Conservation (phyloP, 2,888 invertebrate species). For the Melangyna quadrimaculata region DNA sequence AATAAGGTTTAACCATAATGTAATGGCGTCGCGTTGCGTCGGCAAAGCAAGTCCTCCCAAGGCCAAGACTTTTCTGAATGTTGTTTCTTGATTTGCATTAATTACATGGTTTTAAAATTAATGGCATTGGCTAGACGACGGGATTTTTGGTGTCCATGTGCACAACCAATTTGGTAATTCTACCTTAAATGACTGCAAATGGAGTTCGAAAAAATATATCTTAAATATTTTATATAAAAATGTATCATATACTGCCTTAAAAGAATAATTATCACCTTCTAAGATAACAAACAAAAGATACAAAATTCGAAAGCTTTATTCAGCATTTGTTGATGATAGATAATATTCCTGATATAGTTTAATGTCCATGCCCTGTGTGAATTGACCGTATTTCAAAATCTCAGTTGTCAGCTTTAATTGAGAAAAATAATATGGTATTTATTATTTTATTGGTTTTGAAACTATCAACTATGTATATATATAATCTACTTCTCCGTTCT, state of each 20-base stretch:
- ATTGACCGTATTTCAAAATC: no score
- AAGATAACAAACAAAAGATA: background rate
- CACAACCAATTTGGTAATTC: background rate
- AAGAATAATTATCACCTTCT: background rate
- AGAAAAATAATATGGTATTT: no score
- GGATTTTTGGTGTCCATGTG: background rate
- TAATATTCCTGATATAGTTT: no score
- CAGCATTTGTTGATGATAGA: no score
- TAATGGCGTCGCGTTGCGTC: background rate
- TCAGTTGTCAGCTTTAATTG: no score
- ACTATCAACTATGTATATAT: no score
- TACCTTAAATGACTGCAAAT: background rate
- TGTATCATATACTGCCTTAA: no score
- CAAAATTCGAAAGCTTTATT: no score
- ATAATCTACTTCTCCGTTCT: no score
- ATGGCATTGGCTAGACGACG: background rate
- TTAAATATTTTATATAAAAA: background rate
- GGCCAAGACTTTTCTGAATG: constrained; percentile 12
- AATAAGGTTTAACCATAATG: constrained; percentile 9
- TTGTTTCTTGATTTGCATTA: constrained; percentile 24
- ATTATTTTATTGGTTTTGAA: no score
- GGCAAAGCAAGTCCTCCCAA: constrained; percentile 1
- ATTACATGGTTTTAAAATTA: constrained; percentile 20
- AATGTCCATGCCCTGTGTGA: no score
- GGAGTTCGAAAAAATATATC: no score